Conservation (phyloP, 2,888 invertebrate genomes). For the Sinodicranocentrus sp. region DNA sequence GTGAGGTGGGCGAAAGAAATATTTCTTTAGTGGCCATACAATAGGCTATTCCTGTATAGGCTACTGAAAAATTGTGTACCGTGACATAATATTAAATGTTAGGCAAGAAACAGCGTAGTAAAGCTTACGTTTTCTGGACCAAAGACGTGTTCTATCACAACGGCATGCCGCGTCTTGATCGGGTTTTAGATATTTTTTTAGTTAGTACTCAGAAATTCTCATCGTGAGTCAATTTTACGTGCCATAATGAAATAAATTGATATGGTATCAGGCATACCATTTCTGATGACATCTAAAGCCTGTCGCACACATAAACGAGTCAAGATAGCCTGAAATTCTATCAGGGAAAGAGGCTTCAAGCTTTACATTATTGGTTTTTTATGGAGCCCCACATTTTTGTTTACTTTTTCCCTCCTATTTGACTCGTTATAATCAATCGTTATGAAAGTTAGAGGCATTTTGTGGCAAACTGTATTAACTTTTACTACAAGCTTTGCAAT, state of each 20-base stretch:
- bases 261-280: too few species aligned
- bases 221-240: neutral
- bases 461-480: too few species aligned
- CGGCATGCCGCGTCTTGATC: constrained; percentile 18
- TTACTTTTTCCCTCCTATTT: neutral
- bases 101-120: too few species aligned
- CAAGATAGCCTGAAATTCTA: too few species aligned
- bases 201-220: neutral
- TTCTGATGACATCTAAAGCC: too few species aligned
- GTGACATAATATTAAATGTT: too few species aligned
- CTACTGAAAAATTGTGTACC: too few species aligned
- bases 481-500: neutral
- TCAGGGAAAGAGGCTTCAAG: too few species aligned
- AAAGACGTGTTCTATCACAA: neutral
- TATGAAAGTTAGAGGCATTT: neutral
- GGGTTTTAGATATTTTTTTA: neutral
- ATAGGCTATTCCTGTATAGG: neutral
- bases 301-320: too few species aligned
- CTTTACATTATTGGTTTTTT: too few species aligned
- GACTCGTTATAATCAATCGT: neutral
- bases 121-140: too few species aligned
- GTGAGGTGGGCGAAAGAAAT: constrained; percentile 6
- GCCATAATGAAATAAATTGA: neutral
- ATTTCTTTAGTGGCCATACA: neutral
- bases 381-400: neutral